Percentiles rank a stretch among this genome's conserved stretches.
Evolutionary conservation across 1,140 invertebrate genomes (phyloP).

Genomic region (Arctopsyche grandis): DNA sequence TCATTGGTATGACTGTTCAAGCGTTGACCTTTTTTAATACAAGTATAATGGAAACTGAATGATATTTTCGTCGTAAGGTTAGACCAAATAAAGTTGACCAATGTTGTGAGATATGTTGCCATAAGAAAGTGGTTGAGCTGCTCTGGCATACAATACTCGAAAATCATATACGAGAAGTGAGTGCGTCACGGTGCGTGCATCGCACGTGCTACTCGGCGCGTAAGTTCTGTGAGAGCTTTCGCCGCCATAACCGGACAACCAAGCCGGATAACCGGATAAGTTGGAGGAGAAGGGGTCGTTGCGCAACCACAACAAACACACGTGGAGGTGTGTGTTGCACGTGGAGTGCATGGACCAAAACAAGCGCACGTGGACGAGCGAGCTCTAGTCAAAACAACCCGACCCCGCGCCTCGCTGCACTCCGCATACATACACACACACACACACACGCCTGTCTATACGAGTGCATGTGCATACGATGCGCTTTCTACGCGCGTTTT

Average conservation of each 20-base stretch:
- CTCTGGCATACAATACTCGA: no score
- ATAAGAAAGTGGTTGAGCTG: no score
- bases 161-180: no score
- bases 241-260: constrained; percentile 8
- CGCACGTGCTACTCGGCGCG: not conserved
- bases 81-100: no score
- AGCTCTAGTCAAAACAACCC: not conserved
- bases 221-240: not conserved
- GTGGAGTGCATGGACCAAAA: constrained; percentile 14
- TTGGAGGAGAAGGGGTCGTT: not conserved
- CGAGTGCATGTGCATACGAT: not conserved
- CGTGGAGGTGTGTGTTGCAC: not conserved
- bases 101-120: no score
- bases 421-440: no score
- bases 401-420: not conserved
- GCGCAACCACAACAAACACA: constrained; percentile 30
- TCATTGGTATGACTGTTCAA: no score
- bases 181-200: constrained; percentile 1
- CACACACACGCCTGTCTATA: no score
- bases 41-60: no score
- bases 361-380: constrained; percentile 15
- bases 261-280: not conserved
- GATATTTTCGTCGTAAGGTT: no score
- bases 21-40: no score
- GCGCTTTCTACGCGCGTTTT: not conserved